phyloP scores from a whole-genome alignment of 2,888 invertebrate genomes.

The Spialia ferax region DNA sequence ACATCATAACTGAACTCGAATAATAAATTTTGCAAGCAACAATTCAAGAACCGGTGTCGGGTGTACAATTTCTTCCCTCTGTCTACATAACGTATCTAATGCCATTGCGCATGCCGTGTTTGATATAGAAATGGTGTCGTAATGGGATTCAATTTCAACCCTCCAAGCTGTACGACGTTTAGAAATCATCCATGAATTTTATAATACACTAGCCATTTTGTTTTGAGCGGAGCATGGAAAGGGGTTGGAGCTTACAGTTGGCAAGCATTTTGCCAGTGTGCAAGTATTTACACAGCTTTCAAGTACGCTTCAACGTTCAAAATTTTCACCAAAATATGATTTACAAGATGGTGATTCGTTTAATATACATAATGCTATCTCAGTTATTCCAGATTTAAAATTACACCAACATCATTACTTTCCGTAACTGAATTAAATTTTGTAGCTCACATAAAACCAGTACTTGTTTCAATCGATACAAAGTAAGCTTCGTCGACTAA shows the following conservation, averaged over 20 bases:
- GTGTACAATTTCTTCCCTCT: slow-evolving; percentile 44
- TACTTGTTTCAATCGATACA: slow-evolving; percentile 19
- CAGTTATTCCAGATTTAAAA: too few species aligned
- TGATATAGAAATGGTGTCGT: slow-evolving; percentile 53
- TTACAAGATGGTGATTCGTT: neutral
- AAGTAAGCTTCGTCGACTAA: slow-evolving; percentile 20
- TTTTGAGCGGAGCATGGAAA: slow-evolving; percentile 17
- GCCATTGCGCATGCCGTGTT: slow-evolving; percentile 42
- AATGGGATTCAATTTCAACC: slow-evolving; percentile 54
- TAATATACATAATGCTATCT: too few species aligned
- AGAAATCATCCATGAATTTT: slow-evolving; percentile 40
- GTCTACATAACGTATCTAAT: slow-evolving; percentile 46
- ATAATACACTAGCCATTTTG: slow-evolving; percentile 36
- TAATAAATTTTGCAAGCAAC: slow-evolving; percentile 44
- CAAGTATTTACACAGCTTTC: neutral
- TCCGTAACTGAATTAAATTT: neutral
- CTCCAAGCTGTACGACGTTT: slow-evolving; percentile 43
- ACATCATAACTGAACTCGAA: slow-evolving; percentile 35
- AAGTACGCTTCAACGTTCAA: neutral
- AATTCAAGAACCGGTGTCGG: slow-evolving; percentile 46
- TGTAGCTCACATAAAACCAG: neutral
- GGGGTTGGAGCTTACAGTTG: slow-evolving; percentile 26
- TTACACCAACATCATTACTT: neutral
- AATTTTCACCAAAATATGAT: slow-evolving; percentile 6
- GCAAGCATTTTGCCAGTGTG: neutral